Base-by-base conservation (phyloP, 1,140 invertebrate genomes). In the Caenorhabditis tropicalis region DNA sequence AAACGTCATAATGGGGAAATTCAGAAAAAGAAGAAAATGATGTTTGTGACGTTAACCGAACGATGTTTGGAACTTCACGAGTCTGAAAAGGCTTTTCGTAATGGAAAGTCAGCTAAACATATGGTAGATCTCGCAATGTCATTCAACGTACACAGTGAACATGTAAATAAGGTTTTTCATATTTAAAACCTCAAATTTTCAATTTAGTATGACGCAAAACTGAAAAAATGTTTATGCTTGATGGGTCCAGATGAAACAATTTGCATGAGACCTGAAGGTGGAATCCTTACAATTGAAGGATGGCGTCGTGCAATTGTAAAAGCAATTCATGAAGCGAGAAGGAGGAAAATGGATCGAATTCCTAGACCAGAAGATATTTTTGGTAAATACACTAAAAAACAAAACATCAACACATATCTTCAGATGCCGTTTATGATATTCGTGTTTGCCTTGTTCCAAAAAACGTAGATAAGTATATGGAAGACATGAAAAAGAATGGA, bases 181-280 rank as follows among this genome's bases (percentile, higher is more conserved):
- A 12, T 1, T 0, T 33, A 39, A 10, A 46, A 65, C 0, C 12
- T 24, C 36, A 70, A 16, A 70, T 6, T 46, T 9, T 10, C 0
- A 1, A 49, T 70, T 70, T 31, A 82, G 82, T 48, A 46, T 19
- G 82, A 82, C 29, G 39, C 58, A 29, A 82, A 82, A 49, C 56
- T 82, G 0, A 82, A 82, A 27, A 58, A 70, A 33, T 82, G 82
- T 27, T n/a, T 82, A 15, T 82, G 82, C 19, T 74, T 51, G 58
- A 82, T 82, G 82, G 82, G 82, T 0, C 46, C 82, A 29, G 56
- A 70, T 27, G 82, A 82, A 19, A 82, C 82, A 46, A 39, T 82
- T 16, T 82, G 82, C 36, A 58, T 82, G 43, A 65, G 48, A 36
- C 56, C 56, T 43, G 82, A 82, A 46, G 43, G 56, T 5, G 56